Percentiles rank a stretch among this genome's conserved stretches.
Conservation (phyloP, 1,140 invertebrate species). For the Achatina immaculata region DNA sequence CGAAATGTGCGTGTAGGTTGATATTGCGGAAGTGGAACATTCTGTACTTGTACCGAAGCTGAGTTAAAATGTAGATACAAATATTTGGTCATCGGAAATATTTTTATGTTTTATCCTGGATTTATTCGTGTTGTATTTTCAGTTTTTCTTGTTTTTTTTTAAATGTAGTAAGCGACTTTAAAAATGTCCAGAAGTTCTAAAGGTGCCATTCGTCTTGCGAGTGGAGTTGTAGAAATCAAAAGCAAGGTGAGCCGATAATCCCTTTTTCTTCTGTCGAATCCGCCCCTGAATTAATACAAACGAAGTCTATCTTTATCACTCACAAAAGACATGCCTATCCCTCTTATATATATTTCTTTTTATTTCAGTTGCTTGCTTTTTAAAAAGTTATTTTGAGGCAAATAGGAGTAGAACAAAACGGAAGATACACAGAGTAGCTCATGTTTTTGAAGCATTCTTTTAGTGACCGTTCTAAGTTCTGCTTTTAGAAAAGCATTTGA, state of each 20-base stretch:
- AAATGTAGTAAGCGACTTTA: background rate
- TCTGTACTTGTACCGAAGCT: background rate
- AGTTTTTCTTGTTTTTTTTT: background rate
- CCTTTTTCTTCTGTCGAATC: background rate
- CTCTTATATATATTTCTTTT: background rate
- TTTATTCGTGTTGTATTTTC: background rate
- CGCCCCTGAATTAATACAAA: background rate
- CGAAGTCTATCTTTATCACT: background rate
- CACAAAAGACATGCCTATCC: background rate
- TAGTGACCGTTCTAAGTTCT: too few relatives aligned
- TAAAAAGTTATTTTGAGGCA: background rate
- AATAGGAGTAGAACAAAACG: background rate
- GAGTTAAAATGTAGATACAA: background rate
- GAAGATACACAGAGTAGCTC: background rate
- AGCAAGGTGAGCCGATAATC: conserved; percentile 58
- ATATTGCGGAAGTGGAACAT: background rate
- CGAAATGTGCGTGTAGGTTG: background rate
- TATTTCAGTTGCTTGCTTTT: background rate
- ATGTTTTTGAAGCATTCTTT: background rate
- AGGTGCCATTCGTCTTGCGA: conserved; percentile 47
- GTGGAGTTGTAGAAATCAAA: conserved; percentile 59
- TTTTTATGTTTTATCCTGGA: background rate
- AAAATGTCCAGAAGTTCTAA: conserved; percentile 57
- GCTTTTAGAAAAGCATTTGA: too few relatives aligned
- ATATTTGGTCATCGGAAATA: background rate